These are phyloP conservation scores for Macrosiphum euphorbiae DNA, from an alignment of 2,888 invertebrate genomes.

Conservation along the genomic window DNA sequence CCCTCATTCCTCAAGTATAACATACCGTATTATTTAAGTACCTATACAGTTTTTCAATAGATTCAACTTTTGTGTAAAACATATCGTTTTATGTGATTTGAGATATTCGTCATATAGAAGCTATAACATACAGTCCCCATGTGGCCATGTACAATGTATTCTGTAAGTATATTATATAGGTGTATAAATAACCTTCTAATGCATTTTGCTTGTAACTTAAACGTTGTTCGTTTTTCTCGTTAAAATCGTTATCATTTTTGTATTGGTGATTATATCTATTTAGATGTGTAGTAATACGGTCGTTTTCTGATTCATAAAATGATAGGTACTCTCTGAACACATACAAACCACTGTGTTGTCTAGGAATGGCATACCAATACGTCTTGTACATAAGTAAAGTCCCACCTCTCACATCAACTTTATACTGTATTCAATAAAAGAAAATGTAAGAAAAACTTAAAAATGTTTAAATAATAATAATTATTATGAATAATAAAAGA, in stretches of 20 bases:
- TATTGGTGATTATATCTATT: background rate
- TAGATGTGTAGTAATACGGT: background rate
- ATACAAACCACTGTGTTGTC: background rate
- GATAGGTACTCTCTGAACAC: background rate
- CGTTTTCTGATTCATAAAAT: background rate
- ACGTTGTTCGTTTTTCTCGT: background rate
- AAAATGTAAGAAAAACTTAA: background rate
- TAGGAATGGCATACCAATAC: conserved; percentile 11
- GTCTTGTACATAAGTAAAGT: background rate
- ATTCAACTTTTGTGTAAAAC: background rate
- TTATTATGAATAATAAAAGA: background rate
- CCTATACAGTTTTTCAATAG: background rate
- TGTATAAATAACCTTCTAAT: conserved; percentile 27
- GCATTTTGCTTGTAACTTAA: conserved; percentile 41
- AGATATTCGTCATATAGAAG: background rate
- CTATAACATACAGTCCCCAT: background rate
- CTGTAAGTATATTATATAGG: background rate
- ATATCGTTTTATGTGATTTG: background rate
- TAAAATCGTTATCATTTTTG: conserved; percentile 12
- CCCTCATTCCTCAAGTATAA: background rate
- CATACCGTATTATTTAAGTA: background rate
- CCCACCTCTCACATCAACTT: background rate
- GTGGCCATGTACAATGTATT: background rate
- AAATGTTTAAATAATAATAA: background rate
- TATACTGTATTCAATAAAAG: background rate